Conservation (phyloP, 2,113 vertebrate genomes). For the Brachyhypopomus gauderio region DNA sequence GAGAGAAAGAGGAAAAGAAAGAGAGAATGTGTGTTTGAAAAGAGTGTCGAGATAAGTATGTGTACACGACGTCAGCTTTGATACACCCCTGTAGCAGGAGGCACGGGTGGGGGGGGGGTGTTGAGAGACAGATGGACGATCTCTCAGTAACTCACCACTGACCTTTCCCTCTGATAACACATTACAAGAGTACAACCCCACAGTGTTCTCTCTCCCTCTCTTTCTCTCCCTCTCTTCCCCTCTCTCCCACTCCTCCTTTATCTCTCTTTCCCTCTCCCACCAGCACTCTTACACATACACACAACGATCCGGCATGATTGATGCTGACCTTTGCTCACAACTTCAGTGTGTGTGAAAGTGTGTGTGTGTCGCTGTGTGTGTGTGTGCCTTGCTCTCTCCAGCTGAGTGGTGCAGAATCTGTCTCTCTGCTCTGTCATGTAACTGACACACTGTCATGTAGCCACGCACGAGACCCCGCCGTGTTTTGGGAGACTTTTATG, state of each 20-base stretch:
- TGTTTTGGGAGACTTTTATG: slow-evolving; percentile 25
- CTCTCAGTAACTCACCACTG: slow-evolving; percentile 62
- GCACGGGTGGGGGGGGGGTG: slow-evolving; percentile 33
- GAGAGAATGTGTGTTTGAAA: slow-evolving; percentile 1
- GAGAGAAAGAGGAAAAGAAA: neutral
- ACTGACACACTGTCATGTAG: slow-evolving; percentile 43
- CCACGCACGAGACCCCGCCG: slow-evolving; percentile 8
- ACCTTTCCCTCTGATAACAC: slow-evolving; percentile 77
- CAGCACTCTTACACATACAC: slow-evolving; percentile 13
- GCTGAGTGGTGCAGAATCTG: neutral
- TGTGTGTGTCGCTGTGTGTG: slow-evolving; percentile 11
- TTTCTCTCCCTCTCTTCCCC: neutral
- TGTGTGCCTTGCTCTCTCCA: neutral
- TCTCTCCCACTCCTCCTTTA: neutral
- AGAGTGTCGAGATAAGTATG: slow-evolving; percentile 19
- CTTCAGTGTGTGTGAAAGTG: slow-evolving; percentile 18
- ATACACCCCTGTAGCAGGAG: slow-evolving; percentile 22
- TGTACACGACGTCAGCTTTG: slow-evolving; percentile 30
- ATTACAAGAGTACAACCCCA: slow-evolving; percentile 65
- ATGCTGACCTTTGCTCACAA: slow-evolving; percentile 46
- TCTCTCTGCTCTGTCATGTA: slow-evolving; percentile 21
- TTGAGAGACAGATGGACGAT: slow-evolving; percentile 66
- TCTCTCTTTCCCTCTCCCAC: neutral
- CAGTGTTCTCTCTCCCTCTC: slow-evolving; percentile 13
- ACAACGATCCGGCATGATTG: slow-evolving; percentile 32